Base-by-base conservation (phyloP, 2,797 vertebrate genomes). In the Xerus rutilus region DNA sequence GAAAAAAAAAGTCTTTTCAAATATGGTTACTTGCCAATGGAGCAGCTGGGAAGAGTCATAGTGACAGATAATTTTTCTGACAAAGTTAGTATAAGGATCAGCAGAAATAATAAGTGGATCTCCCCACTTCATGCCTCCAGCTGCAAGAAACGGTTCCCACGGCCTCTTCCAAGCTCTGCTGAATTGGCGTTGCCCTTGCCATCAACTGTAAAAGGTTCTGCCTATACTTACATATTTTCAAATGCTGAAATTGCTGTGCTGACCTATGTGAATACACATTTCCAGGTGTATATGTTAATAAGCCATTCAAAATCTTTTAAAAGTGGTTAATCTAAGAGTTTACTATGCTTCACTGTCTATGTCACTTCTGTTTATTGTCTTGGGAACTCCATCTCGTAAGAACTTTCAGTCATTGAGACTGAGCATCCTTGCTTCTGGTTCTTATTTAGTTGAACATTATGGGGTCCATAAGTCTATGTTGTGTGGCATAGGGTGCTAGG, bases 51-150 rank as follows among this genome's bases (percentile, higher is more conserved):
- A 90, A 81, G 62, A 86, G 69, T 96, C 87, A 95, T 1, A 47
- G 69, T 0, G 18, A 89, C 30, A 91, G 87, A 96, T 90, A 83
- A 91, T 97, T 96, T 97, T 96, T 96, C 94, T 97, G 82, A 96
- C 89, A 95, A 97, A 97, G 84, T 98, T 95, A 96, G 79, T 28
- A 92, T 57, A 70, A 89, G 73, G 81, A 93, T 97, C 95, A 97
- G 96, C 96, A 97, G 94, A 93, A 96, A 97, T 93, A 97, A 87
- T 64, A 97, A 97, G 82, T 97, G 94, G 79, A 83, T 96, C 93
- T 89, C 43, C 81, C 91, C 76, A 87, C 64, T 87, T 87, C 49
- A 64, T 28, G 52, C 70, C 62, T 96, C 83, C 94, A 97, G 96
- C 96, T 97, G 96, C 89, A 70, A 91, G 79, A 32, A 78, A 72